A percentile compares a stretch with the other conserved stretches of the same genome.
Evolutionary conservation across 2,113 vertebrate genomes (phyloP).

Genomic region (Catharus fuscescens): DNA sequence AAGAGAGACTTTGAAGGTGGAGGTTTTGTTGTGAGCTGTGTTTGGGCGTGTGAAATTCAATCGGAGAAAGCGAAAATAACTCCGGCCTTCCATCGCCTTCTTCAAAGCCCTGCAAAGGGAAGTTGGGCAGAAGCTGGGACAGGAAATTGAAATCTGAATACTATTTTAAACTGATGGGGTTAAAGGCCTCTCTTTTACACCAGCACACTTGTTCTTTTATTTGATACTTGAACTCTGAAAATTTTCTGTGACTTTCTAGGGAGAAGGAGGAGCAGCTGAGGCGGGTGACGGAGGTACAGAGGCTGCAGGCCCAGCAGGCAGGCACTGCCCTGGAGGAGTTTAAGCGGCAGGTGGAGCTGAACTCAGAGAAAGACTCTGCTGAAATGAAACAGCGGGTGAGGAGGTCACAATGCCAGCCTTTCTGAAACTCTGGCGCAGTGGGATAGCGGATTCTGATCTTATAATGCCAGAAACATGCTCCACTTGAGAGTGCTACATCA

Average conservation of each 20-base stretch:
- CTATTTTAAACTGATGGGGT: conserved; percentile 61
- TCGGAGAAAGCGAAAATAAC: conserved; percentile 22
- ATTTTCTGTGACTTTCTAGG: conserved; percentile 79
- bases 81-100: not conserved
- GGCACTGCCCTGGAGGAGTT: conserved; percentile 91
- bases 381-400: conserved; percentile 95
- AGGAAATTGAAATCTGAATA: conserved; percentile 64
- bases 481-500: conserved; percentile 62
- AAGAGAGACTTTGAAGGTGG: not conserved
- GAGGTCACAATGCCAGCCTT: conserved; percentile 56
- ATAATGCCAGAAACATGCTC: conserved; percentile 61
- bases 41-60: conserved; percentile 6
- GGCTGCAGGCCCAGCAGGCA: conserved; percentile 88
- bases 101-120: conserved; percentile 54
- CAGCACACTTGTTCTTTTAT: conserved; percentile 55
- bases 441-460: conserved; percentile 69
- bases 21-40: not conserved
- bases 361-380: conserved; percentile 88
- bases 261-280: conserved; percentile 88
- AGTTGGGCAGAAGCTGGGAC: conserved; percentile 56
- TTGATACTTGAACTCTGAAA: conserved; percentile 67
- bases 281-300: conserved; percentile 84
- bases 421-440: conserved; percentile 62
- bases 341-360: conserved; percentile 93
- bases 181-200: conserved; percentile 66